phyloP scores from a whole-genome alignment of 2,797 vertebrate species.

The Crenuchus spilurus region DNA sequence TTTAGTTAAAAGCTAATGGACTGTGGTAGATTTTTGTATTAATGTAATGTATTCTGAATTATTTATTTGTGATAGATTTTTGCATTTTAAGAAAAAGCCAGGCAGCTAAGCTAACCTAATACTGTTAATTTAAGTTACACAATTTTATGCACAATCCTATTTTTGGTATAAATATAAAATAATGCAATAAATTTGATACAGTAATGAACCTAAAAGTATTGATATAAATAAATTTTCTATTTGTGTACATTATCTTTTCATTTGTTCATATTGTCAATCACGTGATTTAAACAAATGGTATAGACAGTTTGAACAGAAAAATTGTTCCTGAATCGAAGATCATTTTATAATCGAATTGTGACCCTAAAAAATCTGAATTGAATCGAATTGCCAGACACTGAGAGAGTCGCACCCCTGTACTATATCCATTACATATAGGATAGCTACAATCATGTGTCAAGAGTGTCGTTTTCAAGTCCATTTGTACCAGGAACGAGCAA shows the following conservation, averaged over 20 bases:
- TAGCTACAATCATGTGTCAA: constrained; percentile 17
- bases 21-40: not conserved
- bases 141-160: not conserved
- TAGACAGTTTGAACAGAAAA: no score
- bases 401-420: no score
- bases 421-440: constrained; percentile 22
- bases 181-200: constrained; percentile 1
- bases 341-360: not conserved
- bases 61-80: not conserved
- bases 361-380: not conserved
- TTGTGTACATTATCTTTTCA: not conserved
- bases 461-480: constrained; percentile 26
- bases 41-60: not conserved
- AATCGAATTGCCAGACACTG: no score
- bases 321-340: not conserved
- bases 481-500: constrained; percentile 22
- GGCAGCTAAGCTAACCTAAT: not conserved
- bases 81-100: constrained; percentile 1
- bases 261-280: not conserved
- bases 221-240: constrained; percentile 6
- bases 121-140: not conserved
- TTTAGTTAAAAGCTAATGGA: not conserved
- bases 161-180: not conserved
- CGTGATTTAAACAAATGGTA: not conserved
- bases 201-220: not conserved